These are phyloP conservation scores for Periplaneta americana DNA, from an alignment of 1,140 invertebrate species.

Conservation along the genomic window DNA sequence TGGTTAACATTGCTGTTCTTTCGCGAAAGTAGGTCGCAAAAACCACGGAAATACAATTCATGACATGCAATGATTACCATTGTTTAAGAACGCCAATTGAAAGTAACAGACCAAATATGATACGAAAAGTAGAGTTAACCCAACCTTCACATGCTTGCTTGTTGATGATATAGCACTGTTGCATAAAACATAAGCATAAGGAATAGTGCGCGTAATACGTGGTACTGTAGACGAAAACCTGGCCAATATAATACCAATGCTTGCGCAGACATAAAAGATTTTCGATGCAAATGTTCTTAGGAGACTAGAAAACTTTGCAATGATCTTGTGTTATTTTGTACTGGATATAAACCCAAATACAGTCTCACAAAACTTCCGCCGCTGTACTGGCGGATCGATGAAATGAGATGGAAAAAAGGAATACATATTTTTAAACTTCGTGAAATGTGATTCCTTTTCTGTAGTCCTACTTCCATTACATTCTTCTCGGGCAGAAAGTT, in stretches of 20 bases:
- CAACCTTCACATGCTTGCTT: too few relatives aligned
- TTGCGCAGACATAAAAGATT: not conserved
- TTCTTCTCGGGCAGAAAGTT: too few relatives aligned
- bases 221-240: not conserved
- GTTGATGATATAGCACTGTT: too few relatives aligned
- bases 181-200: not conserved
- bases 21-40: too few relatives aligned
- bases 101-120: too few relatives aligned
- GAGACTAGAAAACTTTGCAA: not conserved
- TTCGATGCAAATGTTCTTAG: not conserved
- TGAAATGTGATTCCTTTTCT: too few relatives aligned
- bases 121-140: too few relatives aligned
- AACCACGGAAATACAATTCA: too few relatives aligned
- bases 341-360: not conserved
- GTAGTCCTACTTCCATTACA: not conserved
- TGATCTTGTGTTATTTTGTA: not conserved
- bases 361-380: not conserved
- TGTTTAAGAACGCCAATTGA: too few relatives aligned
- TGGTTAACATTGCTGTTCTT: too few relatives aligned
- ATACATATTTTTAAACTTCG: not conserved
- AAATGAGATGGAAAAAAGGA: not conserved
- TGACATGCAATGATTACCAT: too few relatives aligned
- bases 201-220: not conserved
- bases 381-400: not conserved
- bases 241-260: not conserved